phyloP scores from a whole-genome alignment of 2,113 vertebrate genomes.

The Pseudonaja textilis region DNA sequence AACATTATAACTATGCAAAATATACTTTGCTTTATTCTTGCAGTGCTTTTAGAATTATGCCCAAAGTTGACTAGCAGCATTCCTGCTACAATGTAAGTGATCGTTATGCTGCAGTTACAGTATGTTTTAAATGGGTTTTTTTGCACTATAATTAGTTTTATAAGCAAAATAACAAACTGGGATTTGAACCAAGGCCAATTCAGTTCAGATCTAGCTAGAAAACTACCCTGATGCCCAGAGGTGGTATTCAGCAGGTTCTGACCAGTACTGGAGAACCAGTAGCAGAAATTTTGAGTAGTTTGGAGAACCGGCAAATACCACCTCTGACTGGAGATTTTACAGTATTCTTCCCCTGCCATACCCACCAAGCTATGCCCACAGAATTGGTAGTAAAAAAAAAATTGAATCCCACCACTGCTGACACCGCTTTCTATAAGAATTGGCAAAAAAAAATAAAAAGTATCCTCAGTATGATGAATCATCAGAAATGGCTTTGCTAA shows the following conservation, averaged over 20 bases:
- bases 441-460: not conserved
- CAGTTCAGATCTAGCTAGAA: no score
- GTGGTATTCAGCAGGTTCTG: no score
- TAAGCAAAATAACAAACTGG: not conserved
- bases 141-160: not conserved
- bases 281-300: no score
- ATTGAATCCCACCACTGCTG: no score
- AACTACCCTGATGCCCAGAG: no score
- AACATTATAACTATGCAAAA: not conserved
- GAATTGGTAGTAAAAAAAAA: no score
- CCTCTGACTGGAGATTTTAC: no score
- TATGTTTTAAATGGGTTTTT: not conserved
- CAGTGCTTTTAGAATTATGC: not conserved
- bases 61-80: not conserved
- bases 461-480: slow-evolving; percentile 1
- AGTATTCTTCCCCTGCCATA: no score
- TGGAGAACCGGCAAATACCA: no score
- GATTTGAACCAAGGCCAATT: not conserved
- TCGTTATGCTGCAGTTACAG: not conserved
- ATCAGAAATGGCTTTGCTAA: not conserved
- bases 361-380: no score
- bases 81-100: not conserved
- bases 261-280: no score
- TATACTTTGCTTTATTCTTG: not conserved
- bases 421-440: not conserved